Evolutionary conservation across 2,113 vertebrate genomes (phyloP).

Genomic region (Catharus minimus): DNA sequence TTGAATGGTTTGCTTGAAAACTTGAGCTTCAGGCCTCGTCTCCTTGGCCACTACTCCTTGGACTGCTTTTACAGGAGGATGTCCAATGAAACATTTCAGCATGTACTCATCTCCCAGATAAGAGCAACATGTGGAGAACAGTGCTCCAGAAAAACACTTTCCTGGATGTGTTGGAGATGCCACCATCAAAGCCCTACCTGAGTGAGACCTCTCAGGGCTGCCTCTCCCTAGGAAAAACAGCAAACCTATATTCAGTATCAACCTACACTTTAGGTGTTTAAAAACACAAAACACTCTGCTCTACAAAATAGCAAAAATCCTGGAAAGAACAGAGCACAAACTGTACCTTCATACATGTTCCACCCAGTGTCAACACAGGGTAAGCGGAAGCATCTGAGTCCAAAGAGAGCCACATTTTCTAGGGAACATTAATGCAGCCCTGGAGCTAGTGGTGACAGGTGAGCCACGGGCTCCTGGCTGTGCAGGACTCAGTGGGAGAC

Average conservation of each 20-base stretch:
- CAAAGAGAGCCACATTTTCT: constrained; percentile 1
- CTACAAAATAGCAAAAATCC: constrained; percentile 10
- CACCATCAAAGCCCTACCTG: neutral
- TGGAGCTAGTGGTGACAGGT: constrained; percentile 5
- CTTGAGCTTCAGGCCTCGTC: neutral
- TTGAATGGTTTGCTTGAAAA: neutral
- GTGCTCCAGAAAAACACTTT: neutral
- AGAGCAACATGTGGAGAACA: neutral
- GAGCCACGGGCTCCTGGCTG: neutral
- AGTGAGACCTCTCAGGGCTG: neutral
- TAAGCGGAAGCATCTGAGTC: neutral
- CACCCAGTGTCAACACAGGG: neutral
- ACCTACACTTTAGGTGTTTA: neutral
- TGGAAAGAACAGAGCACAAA: constrained; percentile 27
- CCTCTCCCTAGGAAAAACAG: neutral
- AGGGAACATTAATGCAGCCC: neutral
- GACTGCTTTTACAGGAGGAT: neutral
- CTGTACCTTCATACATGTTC: constrained; percentile 15
- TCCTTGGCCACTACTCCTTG: neutral
- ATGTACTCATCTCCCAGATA: neutral
- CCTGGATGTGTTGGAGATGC: neutral
- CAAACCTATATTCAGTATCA: neutral
- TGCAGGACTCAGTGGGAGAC: neutral
- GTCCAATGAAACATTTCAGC: neutral
- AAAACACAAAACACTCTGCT: neutral